Conservation (phyloP, 2,797 vertebrate species). For the Poecile montanus region DNA sequence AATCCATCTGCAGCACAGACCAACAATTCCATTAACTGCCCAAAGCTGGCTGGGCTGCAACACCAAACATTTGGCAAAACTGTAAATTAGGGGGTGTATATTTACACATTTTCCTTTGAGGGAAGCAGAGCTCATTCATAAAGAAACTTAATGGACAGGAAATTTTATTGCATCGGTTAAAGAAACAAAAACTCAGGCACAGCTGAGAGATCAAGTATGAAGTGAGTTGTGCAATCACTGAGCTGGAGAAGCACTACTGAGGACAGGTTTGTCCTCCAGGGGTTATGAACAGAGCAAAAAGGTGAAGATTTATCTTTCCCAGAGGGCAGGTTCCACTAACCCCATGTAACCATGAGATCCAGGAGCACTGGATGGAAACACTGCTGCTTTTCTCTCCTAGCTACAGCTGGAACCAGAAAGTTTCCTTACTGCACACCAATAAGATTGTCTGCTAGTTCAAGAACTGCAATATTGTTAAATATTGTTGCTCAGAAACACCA, state of each 20-base stretch:
- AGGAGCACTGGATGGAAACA: background rate
- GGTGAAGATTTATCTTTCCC: background rate
- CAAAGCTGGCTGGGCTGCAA: slow-evolving; percentile 10
- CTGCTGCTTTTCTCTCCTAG: background rate
- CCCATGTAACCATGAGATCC: background rate
- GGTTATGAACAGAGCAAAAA: background rate
- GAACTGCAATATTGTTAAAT: background rate
- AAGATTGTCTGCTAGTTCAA: background rate
- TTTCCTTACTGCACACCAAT: background rate
- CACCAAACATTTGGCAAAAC: background rate
- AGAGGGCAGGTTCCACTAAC: background rate
- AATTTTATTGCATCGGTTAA: background rate
- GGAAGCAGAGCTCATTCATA: slow-evolving; percentile 1
- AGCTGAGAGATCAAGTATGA: background rate
- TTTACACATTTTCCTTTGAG: background rate
- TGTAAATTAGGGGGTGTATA: background rate
- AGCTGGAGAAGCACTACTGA: background rate
- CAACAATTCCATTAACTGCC: background rate
- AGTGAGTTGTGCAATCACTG: background rate
- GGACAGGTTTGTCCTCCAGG: background rate
- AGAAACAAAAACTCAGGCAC: background rate
- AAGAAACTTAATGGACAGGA: background rate
- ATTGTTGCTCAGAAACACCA: background rate
- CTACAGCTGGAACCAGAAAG: background rate
- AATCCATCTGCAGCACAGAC: slow-evolving; percentile 7